Base-by-base conservation (phyloP, 2,888 invertebrate genomes). In the Tetheella fluctuosa region DNA sequence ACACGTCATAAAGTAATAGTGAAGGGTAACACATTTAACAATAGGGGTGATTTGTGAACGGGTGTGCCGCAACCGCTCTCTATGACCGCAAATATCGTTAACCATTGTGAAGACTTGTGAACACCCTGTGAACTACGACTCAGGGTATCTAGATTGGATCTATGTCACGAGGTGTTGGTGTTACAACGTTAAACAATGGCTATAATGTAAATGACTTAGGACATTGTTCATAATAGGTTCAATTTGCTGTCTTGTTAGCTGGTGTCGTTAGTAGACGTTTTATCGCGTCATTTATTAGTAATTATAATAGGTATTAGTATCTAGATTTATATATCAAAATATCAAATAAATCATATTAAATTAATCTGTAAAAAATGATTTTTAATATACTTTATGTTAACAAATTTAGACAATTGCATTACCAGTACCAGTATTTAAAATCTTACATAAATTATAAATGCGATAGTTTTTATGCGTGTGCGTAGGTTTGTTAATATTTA, bases 31-130 rank as follows among this genome's bases (percentile, higher is more conserved):
- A 34, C 66, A 67, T 63, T 63, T 59, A 64, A 77, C 77, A 78
- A 78, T 78, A 58, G 69, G 37, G 59, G 69, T 78, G 74, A 77
- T 78, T 78, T 77, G 77, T 69, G 70, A 67, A 66, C 59, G 48
- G 57, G 62, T 55, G 56, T 57, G 64, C 69, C 77, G 62, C 71
- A 70, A 56, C 55, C 55, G 37, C 23, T 65, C 61, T 48, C 17
- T 20, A 20, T 48, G 65, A 66, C 77, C 77, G 66, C 74, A 74
- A 71, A 74, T 69, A 77, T 73, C 61, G 62, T 48, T 57, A 62
- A 57, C 70, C 62, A 77, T 77, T 77, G 77, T 67, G 48, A 20
- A 20, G 48, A 52, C 65, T 63, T 64, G 25, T 54, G 30, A 59
- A 59, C 48, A 48, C 48, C 58, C 58, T 58, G 28, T 17, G 34